These are phyloP conservation scores for Lasiurus cinereus DNA, from an alignment of 2,113 vertebrate species.

Conservation along the genomic window DNA sequence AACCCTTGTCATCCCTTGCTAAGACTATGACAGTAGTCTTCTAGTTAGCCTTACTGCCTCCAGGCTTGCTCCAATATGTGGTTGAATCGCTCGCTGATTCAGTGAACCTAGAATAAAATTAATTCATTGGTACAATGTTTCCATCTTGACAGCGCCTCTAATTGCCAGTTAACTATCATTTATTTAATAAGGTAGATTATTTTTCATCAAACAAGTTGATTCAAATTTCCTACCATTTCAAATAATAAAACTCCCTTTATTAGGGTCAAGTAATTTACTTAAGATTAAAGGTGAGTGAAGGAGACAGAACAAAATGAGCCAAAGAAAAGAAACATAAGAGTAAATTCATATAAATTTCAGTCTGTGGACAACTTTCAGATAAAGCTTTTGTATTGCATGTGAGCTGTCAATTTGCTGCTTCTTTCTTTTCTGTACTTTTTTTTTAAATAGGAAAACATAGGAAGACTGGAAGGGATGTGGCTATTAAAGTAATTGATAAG, in stretches of 20 bases:
- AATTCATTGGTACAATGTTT: slow-evolving; percentile 8
- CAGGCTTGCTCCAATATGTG: background rate
- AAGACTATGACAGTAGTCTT: background rate
- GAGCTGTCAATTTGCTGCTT: slow-evolving; percentile 47
- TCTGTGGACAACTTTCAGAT: slow-evolving; percentile 8
- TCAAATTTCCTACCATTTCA: slow-evolving; percentile 24
- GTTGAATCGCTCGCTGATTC: slow-evolving; percentile 26
- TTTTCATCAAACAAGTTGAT: slow-evolving; percentile 51
- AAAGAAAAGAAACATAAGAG: slow-evolving; percentile 14
- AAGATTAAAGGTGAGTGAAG: slow-evolving; percentile 8
- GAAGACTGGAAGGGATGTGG: slow-evolving; percentile 98
- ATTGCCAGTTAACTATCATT: slow-evolving; percentile 41
- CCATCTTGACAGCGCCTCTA: background rate
- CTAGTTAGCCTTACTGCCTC: background rate
- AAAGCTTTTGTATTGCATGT: slow-evolving; percentile 10
- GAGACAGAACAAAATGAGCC: slow-evolving; percentile 29
- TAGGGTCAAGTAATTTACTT: background rate
- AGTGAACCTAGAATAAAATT: slow-evolving; percentile 60
- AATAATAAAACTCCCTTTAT: background rate
- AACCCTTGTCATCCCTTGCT: background rate
- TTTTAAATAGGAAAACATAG: slow-evolving; percentile 94
- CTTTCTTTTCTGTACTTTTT: slow-evolving; percentile 53
- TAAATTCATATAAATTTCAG: slow-evolving; percentile 14
- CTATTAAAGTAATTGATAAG: slow-evolving; percentile 99
- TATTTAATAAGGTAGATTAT: slow-evolving; percentile 36